Evolutionary conservation across 2,888 invertebrate genomes (phyloP).

Genomic region (Heliconius charithonia): DNA sequence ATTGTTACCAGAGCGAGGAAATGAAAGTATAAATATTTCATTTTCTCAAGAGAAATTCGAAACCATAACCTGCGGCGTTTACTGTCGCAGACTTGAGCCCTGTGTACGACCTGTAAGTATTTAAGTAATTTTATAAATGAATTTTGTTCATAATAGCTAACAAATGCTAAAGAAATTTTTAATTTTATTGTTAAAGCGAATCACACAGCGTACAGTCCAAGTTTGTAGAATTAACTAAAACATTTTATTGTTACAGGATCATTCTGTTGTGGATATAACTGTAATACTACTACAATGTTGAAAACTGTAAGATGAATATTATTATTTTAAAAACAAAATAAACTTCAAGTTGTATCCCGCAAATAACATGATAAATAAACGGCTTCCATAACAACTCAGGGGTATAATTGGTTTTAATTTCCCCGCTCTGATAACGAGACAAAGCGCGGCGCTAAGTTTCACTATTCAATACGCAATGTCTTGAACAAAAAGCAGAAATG

Average conservation of each 20-base stretch:
- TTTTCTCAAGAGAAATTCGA: no score
- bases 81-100: no score
- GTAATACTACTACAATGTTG: background rate
- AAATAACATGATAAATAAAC: background rate
- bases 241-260: constrained; percentile 8
- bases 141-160: background rate
- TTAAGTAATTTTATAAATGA: background rate
- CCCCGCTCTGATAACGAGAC: background rate
- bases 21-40: no score
- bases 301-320: background rate
- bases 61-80: no score
- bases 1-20: no score
- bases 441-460: background rate
- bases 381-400: background rate
- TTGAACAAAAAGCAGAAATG: background rate
- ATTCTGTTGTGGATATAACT: background rate
- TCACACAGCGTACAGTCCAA: background rate
- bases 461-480: background rate
- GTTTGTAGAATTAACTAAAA: background rate
- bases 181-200: constrained; percentile 17
- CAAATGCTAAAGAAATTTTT: constrained; percentile 9
- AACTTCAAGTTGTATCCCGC: background rate
- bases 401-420: background rate
- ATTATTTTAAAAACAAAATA: background rate
- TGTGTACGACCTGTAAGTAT: background rate